Evolutionary conservation across 2,888 invertebrate genomes (phyloP), one percentile per base, ranked within the genome.

Genomic region (Heterodera filipjevi): DNA sequence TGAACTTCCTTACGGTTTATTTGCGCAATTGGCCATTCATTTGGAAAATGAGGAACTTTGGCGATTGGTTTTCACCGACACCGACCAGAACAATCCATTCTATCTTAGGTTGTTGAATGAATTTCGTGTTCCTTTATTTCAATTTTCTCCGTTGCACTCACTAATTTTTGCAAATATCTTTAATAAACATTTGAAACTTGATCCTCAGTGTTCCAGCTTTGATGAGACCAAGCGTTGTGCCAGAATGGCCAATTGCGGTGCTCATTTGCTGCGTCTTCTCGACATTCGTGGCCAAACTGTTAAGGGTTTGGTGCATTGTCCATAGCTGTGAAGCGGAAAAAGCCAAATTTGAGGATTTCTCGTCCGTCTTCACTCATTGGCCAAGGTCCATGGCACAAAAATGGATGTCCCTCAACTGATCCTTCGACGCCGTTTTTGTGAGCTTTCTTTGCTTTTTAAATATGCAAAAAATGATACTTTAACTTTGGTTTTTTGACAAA

Each of bases 251-350:
- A 89, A 89, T 70, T 88, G 89, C 0, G 85, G 88, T 0, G 85
- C 85, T 27, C 84, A 85, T 66, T 76, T 90, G 68, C 80, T 90
- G 2, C 82, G 85, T 30, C 79, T 82, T n/a, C 87, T 90, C 77
- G 89, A 89, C 12, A 85, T 88, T 70, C 85, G 86, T 1, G 90
- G 90, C n/a, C 89, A 89, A 84, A 89, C 86, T 33, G 89, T 90
- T 27, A 82, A 81, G 76, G 84, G 85, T 44, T 83, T 90, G 27
- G 81, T 86, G 10, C 22, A 8, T 59, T 59, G n/a, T 27, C 10
- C n/a, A 27, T 12, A 19, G 8, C n/a, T 27, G n/a, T 68, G 33
- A 30, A 3, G 39, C 30, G 19, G 35, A 33, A 66, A 72, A 6
- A 49, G 71, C 27, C 73, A 80, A 32, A 64, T 49, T 77, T 70